phyloP scores from a whole-genome alignment of 2,797 vertebrate genomes.

The Peromyscus melanophrys region DNA sequence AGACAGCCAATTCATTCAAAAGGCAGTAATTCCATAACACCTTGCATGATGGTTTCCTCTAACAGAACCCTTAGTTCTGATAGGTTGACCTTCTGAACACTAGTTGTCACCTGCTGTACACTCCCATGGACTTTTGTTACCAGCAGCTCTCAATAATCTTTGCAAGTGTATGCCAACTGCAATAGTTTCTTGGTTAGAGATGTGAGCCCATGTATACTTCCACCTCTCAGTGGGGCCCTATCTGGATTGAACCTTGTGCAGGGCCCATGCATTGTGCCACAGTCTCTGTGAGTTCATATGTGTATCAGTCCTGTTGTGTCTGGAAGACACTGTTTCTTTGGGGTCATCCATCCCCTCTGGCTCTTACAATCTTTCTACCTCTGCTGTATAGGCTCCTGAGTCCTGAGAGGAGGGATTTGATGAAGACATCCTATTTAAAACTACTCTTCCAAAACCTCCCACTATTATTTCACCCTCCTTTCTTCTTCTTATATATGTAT shows the following conservation, averaged over 20 bases:
- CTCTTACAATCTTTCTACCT: neutral
- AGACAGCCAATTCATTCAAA: too few species aligned
- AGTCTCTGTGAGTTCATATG: neutral
- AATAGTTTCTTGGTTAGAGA: neutral
- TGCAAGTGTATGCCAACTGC: neutral
- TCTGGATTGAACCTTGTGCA: neutral
- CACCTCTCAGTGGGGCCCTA: too few species aligned
- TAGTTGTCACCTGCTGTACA: too few species aligned
- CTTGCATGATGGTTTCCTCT: too few species aligned
- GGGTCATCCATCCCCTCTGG: neutral
- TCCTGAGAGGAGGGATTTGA: neutral
- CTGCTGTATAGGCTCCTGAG: neutral
- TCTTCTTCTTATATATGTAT: neutral
- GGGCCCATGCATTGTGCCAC: neutral
- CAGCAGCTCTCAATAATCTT: neutral
- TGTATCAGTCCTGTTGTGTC: neutral
- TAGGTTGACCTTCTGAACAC: too few species aligned
- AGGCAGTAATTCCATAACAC: too few species aligned
- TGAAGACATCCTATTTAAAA: neutral
- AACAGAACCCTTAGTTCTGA: too few species aligned
- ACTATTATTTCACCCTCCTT: neutral
- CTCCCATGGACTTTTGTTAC: too few species aligned
- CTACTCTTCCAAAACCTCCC: neutral
- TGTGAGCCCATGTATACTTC: neutral
- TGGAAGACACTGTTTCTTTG: neutral